These are phyloP conservation scores for Rotaria magnacalcarata DNA, from an alignment of 2,888 invertebrate species.

Conservation along the genomic window DNA sequence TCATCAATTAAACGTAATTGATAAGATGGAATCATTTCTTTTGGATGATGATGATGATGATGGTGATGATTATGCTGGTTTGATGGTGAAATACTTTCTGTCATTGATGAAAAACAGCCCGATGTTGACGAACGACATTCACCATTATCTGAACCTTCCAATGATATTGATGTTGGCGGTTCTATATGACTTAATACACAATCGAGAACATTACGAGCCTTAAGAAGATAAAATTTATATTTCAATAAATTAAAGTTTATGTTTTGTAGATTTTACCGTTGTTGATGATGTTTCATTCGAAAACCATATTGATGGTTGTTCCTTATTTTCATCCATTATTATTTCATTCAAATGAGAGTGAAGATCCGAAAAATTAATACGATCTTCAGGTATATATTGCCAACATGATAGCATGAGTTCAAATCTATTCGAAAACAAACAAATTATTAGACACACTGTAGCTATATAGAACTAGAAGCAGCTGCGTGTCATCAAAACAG, in stretches of 20 bases:
- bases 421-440: not conserved
- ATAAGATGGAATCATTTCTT: not conserved
- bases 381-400: not conserved
- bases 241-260: not conserved
- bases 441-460: not conserved
- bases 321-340: not conserved
- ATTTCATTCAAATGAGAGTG: not conserved
- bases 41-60: not conserved
- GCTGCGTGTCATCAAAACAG: too few species aligned
- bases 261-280: not conserved
- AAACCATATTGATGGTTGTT: not conserved
- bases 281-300: not conserved
- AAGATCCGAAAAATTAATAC: not conserved
- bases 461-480: too few species aligned
- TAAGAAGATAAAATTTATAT: too few species aligned
- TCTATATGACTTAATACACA: slow-evolving; percentile 11
- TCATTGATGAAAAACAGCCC: slow-evolving; percentile 16
- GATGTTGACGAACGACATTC: slow-evolving; percentile 33
- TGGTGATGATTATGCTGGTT: not conserved
- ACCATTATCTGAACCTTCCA: not conserved
- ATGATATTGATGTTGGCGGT: not conserved
- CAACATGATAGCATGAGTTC: not conserved
- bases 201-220: not conserved
- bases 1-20: slow-evolving; percentile 5
- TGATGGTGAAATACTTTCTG: not conserved